Evolutionary conservation across 2,797 vertebrate genomes (phyloP).

Genomic region (Heteromormyrus szaboi): DNA sequence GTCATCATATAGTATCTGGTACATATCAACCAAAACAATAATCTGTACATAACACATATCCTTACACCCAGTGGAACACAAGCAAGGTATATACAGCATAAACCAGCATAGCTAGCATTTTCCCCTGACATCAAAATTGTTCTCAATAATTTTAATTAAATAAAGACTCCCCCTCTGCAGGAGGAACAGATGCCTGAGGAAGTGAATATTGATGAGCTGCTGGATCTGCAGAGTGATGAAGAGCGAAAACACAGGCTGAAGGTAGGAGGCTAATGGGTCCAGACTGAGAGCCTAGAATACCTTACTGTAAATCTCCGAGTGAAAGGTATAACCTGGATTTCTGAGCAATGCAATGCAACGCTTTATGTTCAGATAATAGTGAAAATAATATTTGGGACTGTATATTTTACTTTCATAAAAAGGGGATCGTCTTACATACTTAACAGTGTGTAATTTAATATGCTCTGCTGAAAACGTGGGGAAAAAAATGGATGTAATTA

Average conservation of each 20-base stretch:
- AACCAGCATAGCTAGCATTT: not conserved
- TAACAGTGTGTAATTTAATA: not conserved
- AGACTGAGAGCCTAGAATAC: not conserved
- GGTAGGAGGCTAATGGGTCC: slow-evolving; percentile 44
- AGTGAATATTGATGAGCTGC: slow-evolving; percentile 72
- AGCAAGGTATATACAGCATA: not conserved
- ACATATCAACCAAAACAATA: not conserved
- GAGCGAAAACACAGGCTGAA: slow-evolving; percentile 61
- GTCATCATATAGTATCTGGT: not conserved
- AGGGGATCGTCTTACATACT: not conserved
- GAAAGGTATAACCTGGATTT: not conserved
- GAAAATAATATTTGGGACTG: not conserved
- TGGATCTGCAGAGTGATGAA: slow-evolving; percentile 68
- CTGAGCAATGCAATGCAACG: not conserved
- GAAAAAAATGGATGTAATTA: not conserved
- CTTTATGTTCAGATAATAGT: not conserved
- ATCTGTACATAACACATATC: not conserved
- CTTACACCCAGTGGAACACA: not conserved
- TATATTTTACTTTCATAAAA: not conserved
- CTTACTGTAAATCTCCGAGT: not conserved
- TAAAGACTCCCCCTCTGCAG: slow-evolving; percentile 38
- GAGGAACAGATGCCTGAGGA: slow-evolving; percentile 72
- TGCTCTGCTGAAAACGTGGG: not conserved
- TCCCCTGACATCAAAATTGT: not conserved
- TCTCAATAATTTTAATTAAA: not conserved